Percentiles rank a stretch among this genome's conserved stretches.
These are phyloP conservation scores for Oreochromis grahami DNA, from an alignment of 2,797 vertebrate species.

Conservation along the genomic window DNA sequence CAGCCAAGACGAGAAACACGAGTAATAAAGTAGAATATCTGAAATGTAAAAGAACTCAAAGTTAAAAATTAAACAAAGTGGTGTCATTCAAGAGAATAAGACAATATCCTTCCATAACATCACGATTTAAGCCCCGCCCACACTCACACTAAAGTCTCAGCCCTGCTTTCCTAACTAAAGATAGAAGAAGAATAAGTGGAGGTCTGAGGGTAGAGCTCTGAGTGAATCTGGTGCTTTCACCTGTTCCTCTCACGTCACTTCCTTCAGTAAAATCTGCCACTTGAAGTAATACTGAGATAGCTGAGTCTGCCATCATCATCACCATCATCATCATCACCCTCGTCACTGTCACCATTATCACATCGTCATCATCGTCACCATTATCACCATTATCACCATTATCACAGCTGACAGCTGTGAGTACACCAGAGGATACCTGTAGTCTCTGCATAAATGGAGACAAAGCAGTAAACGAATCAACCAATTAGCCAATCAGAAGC, in stretches of 20 bases:
- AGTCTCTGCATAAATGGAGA: background rate
- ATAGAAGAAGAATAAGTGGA: background rate
- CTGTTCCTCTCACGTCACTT: background rate
- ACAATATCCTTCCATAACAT: background rate
- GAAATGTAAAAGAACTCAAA: background rate
- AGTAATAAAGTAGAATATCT: background rate
- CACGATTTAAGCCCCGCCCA: background rate
- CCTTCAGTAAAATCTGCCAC: background rate
- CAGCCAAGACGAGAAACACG: background rate
- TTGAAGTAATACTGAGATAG: background rate
- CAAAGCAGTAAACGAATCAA: background rate
- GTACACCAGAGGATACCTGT: background rate
- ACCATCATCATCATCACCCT: background rate
- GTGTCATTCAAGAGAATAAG: background rate
- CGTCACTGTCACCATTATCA: background rate
- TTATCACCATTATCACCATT: background rate
- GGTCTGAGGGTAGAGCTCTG: background rate
- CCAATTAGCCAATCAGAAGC: background rate
- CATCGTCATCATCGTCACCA: background rate
- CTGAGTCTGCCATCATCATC: accelerated
- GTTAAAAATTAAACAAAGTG: background rate
- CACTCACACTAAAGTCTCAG: background rate
- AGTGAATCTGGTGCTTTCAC: background rate
- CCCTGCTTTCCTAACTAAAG: background rate
- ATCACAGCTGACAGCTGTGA: background rate